Evolutionary conservation across 2,888 invertebrate genomes (phyloP), one percentile per base, ranked within the genome.

Genomic region (Asteroscopus sphinx): DNA sequence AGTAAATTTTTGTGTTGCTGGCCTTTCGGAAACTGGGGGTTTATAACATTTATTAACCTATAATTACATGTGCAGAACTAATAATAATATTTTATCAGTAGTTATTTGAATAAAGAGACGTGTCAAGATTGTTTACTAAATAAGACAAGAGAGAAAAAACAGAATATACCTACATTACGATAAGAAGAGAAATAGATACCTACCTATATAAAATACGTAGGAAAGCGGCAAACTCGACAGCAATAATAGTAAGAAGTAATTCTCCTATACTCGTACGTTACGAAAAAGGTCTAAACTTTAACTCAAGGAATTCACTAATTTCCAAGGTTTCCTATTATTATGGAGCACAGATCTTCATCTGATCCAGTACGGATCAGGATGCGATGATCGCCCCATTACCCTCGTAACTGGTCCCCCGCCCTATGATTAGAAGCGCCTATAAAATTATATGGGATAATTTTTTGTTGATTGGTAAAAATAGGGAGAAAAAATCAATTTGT

Each of bases 401-500:
- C 32, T n/a, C 41, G 48, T 72, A 70, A 71, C 57, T 63, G 73
- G 46, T 54, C 48, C 63, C 63, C 72, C 76, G 74, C 81, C 80
- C 76, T 68, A 55, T 75, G 57, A 72, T 81, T 73, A 67, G 63
- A 40, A 56, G 53, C 55, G 45, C 68, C 69, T 61, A 67, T 65
- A 49, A 62, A 66, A 73, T 66, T 61, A 64, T 52, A 71, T 16
- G 41, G 45, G 44, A 68, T 64, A 48, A 75, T 28, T 60, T 57
- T 61, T 36, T 62, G 52, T 56, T 47, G 59, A 58, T 63, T 52
- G 53, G 35, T 33, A 15, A 62, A 62, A 67, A 61, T 52, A 28
- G n/a, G 35, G 36, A 28, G 6, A 40, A 48, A 40, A 64, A 71
- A 71, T 58, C 57, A 55, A 63, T 73, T 68, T 56, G 58, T 65